Evolutionary conservation across 2,113 vertebrate species (phyloP).

Genomic region (Dendrocopos noguchii): DNA sequence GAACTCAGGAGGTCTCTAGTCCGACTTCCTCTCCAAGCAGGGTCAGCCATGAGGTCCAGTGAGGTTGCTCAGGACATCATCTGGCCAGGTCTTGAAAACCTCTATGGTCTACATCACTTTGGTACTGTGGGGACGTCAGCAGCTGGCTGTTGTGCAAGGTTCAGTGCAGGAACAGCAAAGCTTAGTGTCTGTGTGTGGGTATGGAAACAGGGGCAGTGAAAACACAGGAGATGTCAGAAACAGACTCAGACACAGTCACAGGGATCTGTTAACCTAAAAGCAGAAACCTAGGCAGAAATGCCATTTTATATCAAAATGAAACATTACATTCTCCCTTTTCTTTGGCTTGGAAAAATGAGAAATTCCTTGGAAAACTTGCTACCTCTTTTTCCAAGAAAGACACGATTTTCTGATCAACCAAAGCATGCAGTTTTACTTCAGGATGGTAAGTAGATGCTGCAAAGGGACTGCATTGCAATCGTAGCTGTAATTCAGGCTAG

Average conservation of each 20-base stretch:
- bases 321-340: neutral
- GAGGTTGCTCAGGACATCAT: neutral
- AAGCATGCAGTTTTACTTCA: neutral
- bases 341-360: neutral
- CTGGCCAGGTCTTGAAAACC: neutral
- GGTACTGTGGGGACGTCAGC: neutral
- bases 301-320: neutral
- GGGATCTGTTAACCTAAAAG: neutral
- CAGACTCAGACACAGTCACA: neutral
- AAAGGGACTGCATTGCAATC: neutral
- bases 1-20: neutral
- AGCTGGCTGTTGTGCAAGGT: neutral
- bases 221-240: neutral
- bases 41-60: neutral
- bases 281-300: neutral
- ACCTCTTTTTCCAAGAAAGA: neutral
- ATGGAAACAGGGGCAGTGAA: neutral
- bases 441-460: neutral
- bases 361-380: neutral
- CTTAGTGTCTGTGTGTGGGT: neutral
- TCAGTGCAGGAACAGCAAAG: neutral
- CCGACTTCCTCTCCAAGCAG: neutral
- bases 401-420: neutral
- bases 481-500: neutral
- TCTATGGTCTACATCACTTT: rapidly evolving